Base-by-base conservation (phyloP, 37 sponge, comb jelly and placozoan species). In the Crambe crambe region DNA sequence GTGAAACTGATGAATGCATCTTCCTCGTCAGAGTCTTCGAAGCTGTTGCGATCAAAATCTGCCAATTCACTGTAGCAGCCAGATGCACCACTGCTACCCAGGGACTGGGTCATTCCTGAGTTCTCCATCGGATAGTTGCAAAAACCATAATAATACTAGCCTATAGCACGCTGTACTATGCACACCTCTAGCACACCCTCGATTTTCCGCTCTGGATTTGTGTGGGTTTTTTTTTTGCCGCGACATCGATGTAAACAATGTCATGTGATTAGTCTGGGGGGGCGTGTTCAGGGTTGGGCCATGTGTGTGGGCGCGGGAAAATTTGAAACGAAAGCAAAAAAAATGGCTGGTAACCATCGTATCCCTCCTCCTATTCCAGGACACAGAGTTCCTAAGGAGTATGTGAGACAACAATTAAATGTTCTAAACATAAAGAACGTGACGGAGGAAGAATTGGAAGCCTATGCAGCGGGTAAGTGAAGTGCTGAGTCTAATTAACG, bases 381-480 rank as follows among this genome's bases (percentile, higher is more conserved):
- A 4, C 56, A 65, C 37, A 17, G 25, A 21, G 78, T 77, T 27
- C 77, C 85, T 1, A 91, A 68, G 57, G 87, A 83, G 58, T 91
- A 91, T 64, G 84, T 91, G 3, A 72, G 78, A 31, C 76, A 84
- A 40, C 89, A 92, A 72, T 70, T 92, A 3, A 27, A 75, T 6
- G 66, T 74, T 0, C 76, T 92, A 76, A 88, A 88, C 1, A 68
- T 84, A n/a, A 68, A 80, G 29, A 61, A 80, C 9, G 23, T 92
- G 6, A 57, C 85, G 36, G 89, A 87, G 38, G 67, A 75, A 71
- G 92, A 92, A 10, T 58, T 92, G 40, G 80, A 92, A 37, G 22
- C 60, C n/a, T 92, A 92, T 76, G 84, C 92, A 17, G 70, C 37
- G 37, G 90, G 90, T 89, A 62, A 41, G 51, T 40, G 25, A 26